Base-by-base conservation (phyloP, 2,888 invertebrate species). In the Limenitis camilla region DNA sequence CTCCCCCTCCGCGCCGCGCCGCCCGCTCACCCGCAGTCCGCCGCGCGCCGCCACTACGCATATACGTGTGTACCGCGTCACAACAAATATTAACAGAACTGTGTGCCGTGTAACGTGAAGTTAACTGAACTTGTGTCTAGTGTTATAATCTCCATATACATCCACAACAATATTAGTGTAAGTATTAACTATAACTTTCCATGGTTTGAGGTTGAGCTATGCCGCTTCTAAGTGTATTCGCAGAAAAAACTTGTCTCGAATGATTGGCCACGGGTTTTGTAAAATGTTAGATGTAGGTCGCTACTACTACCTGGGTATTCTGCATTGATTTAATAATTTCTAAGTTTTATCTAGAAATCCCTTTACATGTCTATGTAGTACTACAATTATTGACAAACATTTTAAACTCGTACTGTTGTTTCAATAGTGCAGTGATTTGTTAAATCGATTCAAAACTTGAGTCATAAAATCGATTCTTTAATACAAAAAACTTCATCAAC, bases 131-230 rank as follows among this genome's bases (percentile, higher is more conserved):
- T 62, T 68, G 73, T 74, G 75, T 68, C 66, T 60, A 58, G 58
- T 61, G 63, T 69, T 63, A 66, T 62, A 64, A 74, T 72, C 68
- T 71, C 61, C 60, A 71, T 72, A 72, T 72, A 64, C 71, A 71
- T 70, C 72, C 66, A 70, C 72, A 71, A 69, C 69, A 62, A 55
- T 55, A 52, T 63, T 66, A 65, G 73, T 72, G 84, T 84, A 75
- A 83, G 83, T 83, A 81, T 76, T 74, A 76, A 72, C 74, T 77
- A 75, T 83, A 83, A 82, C 83, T 80, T 71, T 73, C 73, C 72
- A 76, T 76, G 72, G 71, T 72, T 69, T 71, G 65, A 68, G n/a
- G 70, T 66, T 53, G 65, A 68, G 70, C 66, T 71, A 70, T 70
- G 72, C 66, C 69, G 69, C 68, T 70, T 71, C 71, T 65, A 62